A percentile compares a stretch with the other conserved stretches of the same genome.
Evolutionary conservation across 2,888 invertebrate species (phyloP).

Genomic region (Rosalia funebris): DNA sequence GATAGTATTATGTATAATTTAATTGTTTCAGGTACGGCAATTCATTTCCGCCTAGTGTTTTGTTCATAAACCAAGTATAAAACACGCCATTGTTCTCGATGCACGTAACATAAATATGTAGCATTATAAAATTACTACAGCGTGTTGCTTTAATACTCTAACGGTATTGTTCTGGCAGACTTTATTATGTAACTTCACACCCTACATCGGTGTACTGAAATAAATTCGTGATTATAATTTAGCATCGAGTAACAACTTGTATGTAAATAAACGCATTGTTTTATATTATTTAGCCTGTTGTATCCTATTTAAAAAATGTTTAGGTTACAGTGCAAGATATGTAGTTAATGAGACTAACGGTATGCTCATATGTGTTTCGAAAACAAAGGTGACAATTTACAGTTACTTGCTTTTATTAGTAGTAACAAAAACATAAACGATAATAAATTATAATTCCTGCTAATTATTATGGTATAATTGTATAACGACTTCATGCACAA

Average conservation of each 20-base stretch:
- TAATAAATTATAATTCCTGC: too few species aligned
- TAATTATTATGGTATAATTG: too few species aligned
- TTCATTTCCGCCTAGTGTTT: not conserved
- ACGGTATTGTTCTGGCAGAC: constrained; percentile 1
- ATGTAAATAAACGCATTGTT: too few species aligned
- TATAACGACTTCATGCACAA: too few species aligned
- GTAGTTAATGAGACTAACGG: too few species aligned
- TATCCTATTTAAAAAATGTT: too few species aligned
- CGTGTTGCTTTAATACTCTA: not conserved
- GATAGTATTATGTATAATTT: not conserved
- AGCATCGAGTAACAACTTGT: not conserved
- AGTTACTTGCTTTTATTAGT: too few species aligned
- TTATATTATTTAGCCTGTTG: too few species aligned
- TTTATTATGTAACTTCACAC: not conserved
- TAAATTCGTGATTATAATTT: not conserved
- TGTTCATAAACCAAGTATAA: not conserved
- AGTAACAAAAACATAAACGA: too few species aligned
- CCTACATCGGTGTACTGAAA: not conserved
- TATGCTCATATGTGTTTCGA: too few species aligned
- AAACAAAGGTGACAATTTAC: too few species aligned
- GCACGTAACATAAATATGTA: not conserved
- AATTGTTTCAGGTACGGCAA: not conserved
- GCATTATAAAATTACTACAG: not conserved
- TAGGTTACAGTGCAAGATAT: too few species aligned
- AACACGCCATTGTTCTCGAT: not conserved